Percentiles rank a stretch among this genome's conserved stretches.
Conservation (phyloP, 1,140 invertebrate genomes). For the Papilio aristodemus region DNA sequence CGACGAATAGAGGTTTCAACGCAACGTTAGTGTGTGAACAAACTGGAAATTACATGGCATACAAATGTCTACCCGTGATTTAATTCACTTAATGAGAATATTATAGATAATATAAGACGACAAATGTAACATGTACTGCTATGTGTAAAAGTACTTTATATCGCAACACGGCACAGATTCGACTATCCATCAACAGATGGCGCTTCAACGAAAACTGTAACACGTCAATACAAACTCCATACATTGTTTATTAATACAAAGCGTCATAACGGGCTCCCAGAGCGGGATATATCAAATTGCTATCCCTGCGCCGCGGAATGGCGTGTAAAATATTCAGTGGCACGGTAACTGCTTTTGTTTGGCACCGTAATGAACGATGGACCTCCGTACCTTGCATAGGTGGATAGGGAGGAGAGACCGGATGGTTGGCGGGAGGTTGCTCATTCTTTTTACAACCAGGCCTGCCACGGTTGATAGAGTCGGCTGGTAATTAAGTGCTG, state of each 20-base stretch:
- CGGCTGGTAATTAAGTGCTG: constrained; percentile 33
- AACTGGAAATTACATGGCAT: neutral
- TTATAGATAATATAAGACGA: too few relatives aligned
- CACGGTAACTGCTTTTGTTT: constrained; percentile 69
- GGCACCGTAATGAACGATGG: constrained; percentile 62
- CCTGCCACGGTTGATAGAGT: constrained; percentile 25
- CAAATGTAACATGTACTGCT: too few relatives aligned
- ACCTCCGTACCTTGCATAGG: constrained; percentile 34
- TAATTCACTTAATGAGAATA: too few relatives aligned
- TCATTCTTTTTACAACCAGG: neutral
- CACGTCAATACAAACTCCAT: constrained; percentile 59
- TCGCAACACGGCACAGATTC: neutral
- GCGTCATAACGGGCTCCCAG: constrained; percentile 63
- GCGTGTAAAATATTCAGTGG: constrained; percentile 68
- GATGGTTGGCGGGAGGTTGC: neutral
- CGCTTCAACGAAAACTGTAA: constrained; percentile 42
- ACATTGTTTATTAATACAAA: constrained; percentile 61
- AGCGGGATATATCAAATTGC: constrained; percentile 63
- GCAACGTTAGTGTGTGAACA: neutral
- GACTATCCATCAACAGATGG: constrained; percentile 45
- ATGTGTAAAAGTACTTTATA: too few relatives aligned
- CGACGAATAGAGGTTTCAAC: neutral
- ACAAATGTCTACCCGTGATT: neutral
- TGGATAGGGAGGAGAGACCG: neutral
- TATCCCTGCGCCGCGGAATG: constrained; percentile 54